These are phyloP conservation scores for Aplochiton taeniatus DNA, from an alignment of 2,797 vertebrate species.

Conservation along the genomic window DNA sequence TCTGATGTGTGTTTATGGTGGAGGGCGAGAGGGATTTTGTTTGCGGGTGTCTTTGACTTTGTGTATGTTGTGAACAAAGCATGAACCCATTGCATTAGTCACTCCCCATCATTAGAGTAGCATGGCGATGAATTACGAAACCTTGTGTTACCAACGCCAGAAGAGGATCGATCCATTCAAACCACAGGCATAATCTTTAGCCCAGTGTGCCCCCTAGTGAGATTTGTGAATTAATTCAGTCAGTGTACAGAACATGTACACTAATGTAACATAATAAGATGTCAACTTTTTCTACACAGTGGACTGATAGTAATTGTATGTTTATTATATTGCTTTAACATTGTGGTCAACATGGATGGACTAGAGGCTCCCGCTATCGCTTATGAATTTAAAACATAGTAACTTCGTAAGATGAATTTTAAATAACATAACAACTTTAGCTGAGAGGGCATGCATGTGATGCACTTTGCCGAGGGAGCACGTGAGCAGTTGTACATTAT, in stretches of 20 bases:
- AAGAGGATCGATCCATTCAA: too few species aligned
- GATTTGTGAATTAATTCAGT: constrained; percentile 25
- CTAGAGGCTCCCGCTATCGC: constrained; percentile 11
- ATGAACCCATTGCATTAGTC: constrained; percentile 18
- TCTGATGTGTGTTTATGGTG: constrained; percentile 19
- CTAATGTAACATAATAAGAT: too few species aligned
- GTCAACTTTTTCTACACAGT: too few species aligned
- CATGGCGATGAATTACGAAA: too few species aligned
- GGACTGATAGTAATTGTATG: constrained; percentile 39
- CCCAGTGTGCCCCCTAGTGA: constrained; percentile 69
- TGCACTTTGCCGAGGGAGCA: constrained; percentile 4
- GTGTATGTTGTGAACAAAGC: constrained; percentile 36
- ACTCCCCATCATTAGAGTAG: too few species aligned
- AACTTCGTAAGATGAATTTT: too few species aligned
- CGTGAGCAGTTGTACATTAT: constrained; percentile 50
- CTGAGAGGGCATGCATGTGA: too few species aligned
- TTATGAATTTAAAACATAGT: background rate
- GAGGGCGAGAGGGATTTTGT: background rate
- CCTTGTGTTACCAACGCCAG: too few species aligned
- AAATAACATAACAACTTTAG: background rate
- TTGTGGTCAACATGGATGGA: constrained; percentile 39
- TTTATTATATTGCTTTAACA: constrained; percentile 38
- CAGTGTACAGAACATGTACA: background rate
- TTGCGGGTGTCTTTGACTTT: constrained; percentile 28
- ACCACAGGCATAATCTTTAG: constrained; percentile 26